Evolutionary conservation across 2,113 vertebrate species (phyloP), one percentile per base, ranked within the genome.

Genomic region (Rhinichthys klamathensis): DNA sequence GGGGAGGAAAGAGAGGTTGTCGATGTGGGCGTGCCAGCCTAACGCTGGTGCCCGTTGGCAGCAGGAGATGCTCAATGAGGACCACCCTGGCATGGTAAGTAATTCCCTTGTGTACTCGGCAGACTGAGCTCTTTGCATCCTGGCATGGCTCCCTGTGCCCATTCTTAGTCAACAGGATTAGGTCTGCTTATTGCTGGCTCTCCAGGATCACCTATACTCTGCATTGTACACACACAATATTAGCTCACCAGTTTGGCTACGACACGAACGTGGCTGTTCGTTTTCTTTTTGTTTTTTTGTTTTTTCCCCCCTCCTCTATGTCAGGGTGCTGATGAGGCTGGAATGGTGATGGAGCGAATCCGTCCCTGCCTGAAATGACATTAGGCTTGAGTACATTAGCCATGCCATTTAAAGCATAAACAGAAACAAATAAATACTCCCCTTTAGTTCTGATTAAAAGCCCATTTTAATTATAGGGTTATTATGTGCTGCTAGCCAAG

Each of bases 141-240:
- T 95, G 95, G 94, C 93, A 93, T 86, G 87, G 90, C 89, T 94
- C 92, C 93, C 91, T 84, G 63, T 92, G 89, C 92, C 92, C 93
- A 93, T 94, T 94, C 94, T 93, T 92, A 93, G 84, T 90, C 90
- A 91, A 91, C 90, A 90, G 91, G 91, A 92, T 92, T 92, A 92
- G 88, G 85, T 83, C 83, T 90, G 91, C 90, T 91, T 91, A 89
- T 89, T 86, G 80, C 88, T 85, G 89, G 86, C 90, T 91, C 90
- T 91, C 73, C 70, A 87, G 90, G 89, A 92, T 91, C 90, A 91
- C 92, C 91, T 91, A 85, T 85, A 88, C 89, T 83, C 74, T 12
- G 90, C 87, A 94, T 94, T 94, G 91, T 93, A 90, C 87, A 80
- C 73, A 90, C 89, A 93, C 93, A 93, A 93, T 93, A 91, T 90